Evolutionary conservation across 2,113 vertebrate species (phyloP), one percentile per base, ranked within the genome.

Genomic region (Rhinoderma darwinii): DNA sequence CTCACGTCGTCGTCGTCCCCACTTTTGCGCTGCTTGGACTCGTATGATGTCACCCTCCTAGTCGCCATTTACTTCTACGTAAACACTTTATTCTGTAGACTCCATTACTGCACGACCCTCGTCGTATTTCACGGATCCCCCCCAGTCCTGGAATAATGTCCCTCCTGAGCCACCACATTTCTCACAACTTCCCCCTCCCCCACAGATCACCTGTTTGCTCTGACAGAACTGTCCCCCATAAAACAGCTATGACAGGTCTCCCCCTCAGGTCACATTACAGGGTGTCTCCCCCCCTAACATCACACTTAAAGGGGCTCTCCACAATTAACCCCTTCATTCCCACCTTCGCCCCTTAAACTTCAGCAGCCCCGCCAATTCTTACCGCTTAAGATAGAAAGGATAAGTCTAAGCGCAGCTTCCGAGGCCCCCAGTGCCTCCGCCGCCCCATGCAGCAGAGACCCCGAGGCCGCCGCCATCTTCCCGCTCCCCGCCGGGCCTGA

Each of bases 381-480:
- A 98, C 97, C 97, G 90, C 96, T 91, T 89, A 98, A 93, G 88
- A 98, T 94, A 43, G 97, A 98, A 47, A 97, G 88, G 90, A 98
- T 95, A 82, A 98, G 93, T 59, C 96, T 95, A 90, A 98, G 93
- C 86, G 97, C 97, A 89, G 97, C 95, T 90, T 98, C 97, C 25
- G 97, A 95, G 50, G 96, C 95, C 89, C 96, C 97, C 91, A 98
- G 91, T 84, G 94, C 95, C 91, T 95, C 92, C 86, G 97, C 95
- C 83, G 96, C 89, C 86, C 89, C 92, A 90, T 93, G 90, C 91
- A 95, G 47, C 63, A 81, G 30, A 39, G 85, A 86, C 56, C 85
- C 85, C 63, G 63, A 79, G 85, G 77, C 63, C 77, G 85, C 85
- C 85, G 85, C 85, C 85, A 86, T 86, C 77, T 86, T 86, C 25